Conservation (phyloP, 2,797 vertebrate genomes). For the Gobionotothen gibberifrons region DNA sequence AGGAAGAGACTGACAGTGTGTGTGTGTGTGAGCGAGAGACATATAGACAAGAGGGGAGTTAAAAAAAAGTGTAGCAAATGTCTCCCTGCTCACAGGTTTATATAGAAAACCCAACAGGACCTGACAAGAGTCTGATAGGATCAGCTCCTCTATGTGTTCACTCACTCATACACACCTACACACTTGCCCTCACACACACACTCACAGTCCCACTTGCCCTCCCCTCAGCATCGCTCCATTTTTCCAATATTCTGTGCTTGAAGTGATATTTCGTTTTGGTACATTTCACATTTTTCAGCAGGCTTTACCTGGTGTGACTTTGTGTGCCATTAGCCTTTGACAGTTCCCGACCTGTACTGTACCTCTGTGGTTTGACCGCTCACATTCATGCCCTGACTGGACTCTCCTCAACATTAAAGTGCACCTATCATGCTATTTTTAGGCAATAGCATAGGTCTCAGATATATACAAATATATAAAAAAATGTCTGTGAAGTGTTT, state of each 20-base stretch:
- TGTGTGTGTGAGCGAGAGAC: slow-evolving; percentile 20
- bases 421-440: too few relatives aligned
- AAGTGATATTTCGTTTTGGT: slow-evolving; percentile 64
- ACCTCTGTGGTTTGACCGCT: slow-evolving; percentile 32
- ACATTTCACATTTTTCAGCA: slow-evolving; percentile 67
- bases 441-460: too few relatives aligned
- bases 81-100: slow-evolving; percentile 47
- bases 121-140: slow-evolving; percentile 68
- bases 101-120: slow-evolving; percentile 57
- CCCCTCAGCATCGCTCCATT: slow-evolving; percentile 60
- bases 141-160: slow-evolving; percentile 58
- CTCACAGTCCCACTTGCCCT: slow-evolving; percentile 62
- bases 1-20: slow-evolving; percentile 36
- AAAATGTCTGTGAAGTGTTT: too few relatives aligned
- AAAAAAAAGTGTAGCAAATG: slow-evolving; percentile 43
- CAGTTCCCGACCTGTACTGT: slow-evolving; percentile 20
- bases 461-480: too few relatives aligned
- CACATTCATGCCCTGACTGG: not conserved
- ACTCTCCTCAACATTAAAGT: slow-evolving; percentile 3
- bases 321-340: slow-evolving; percentile 53
- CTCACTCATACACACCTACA: slow-evolving; percentile 67
- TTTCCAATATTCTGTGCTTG: slow-evolving; percentile 51
- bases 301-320: slow-evolving; percentile 59
- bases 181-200: slow-evolving; percentile 52
- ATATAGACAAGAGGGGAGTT: slow-evolving; percentile 25